These are phyloP conservation scores for Pyrgilauda ruficollis DNA, from an alignment of 2,113 vertebrate species.

Conservation along the genomic window DNA sequence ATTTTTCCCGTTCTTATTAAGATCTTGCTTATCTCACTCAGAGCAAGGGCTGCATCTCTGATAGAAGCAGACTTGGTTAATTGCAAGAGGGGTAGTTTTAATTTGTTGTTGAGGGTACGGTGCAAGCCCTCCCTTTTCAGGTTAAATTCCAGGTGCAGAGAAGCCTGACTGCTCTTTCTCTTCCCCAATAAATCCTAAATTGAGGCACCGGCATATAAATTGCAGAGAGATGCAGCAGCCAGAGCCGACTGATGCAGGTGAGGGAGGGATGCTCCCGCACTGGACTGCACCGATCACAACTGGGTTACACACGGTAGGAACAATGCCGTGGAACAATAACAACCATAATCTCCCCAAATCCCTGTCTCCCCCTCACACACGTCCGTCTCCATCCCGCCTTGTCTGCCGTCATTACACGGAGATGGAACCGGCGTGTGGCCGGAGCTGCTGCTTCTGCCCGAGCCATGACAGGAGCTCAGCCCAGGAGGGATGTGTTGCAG, in stretches of 20 bases:
- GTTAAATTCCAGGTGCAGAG: neutral
- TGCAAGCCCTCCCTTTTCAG: neutral
- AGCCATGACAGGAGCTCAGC: conserved; percentile 7
- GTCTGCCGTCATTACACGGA: neutral
- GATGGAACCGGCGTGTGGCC: neutral
- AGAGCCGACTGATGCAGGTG: neutral
- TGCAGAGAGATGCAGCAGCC: conserved; percentile 30
- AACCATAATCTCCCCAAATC: neutral
- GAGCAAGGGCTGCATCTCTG: neutral
- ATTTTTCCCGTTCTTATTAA: neutral
- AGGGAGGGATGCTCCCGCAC: neutral
- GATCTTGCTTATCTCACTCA: neutral
- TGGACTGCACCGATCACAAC: neutral
- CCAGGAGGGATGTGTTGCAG: neutral
- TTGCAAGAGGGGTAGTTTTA: neutral
- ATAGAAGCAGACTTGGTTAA: conserved; percentile 8
- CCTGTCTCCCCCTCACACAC: neutral
- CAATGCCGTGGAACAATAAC: neutral
- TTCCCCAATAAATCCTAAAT: conserved; percentile 5
- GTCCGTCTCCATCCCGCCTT: neutral
- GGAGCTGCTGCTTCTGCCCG: conserved; percentile 11
- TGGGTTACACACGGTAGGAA: neutral
- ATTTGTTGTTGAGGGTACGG: neutral
- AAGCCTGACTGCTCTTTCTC: neutral
- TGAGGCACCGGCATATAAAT: conserved; percentile 22